Evolutionary conservation across 2,113 vertebrate species (phyloP), one percentile per base, ranked within the genome.

Genomic region (Delphinapterus leucas): DNA sequence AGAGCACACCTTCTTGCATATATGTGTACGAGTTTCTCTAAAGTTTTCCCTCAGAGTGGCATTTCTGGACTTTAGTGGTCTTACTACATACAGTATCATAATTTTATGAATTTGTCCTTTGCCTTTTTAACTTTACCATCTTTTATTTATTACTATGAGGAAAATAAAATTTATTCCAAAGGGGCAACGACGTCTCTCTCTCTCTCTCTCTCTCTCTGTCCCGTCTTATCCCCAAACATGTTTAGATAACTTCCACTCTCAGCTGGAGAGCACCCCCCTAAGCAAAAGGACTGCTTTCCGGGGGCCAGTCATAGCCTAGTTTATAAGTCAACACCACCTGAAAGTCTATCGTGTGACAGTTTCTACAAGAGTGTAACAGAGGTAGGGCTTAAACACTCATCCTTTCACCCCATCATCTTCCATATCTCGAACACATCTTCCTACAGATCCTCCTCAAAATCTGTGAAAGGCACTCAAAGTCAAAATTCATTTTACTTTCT

Each of bases 131-230:
- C 20, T 80, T 86, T 83, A n/a, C 20, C 31, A 58, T 15, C 26
- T 91, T 93, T 83, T 28, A 85, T 31, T 47, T 83, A 86, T 36
- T 44, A 23, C 33, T 33, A 38, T 26, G 5, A 36, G 26, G n/a
- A 73, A 88, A 79, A 63, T 33, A 93, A 93, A 79, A 80, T 81
- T 80, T 83, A 82, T 77, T 86, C n/a, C 61, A 81, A 61, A 74
- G 61, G 13, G 67, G 7, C 12, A 25, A 76, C 63, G 25, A 36
- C 4, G 8, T 65, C 9, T 92, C 9, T 92, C 76, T 55, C 11
- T 80, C 44, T 47, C 44, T n/a, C n/a, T 44, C 8, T 44, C 41
- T 44, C 53, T 36, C 6, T 76, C 73, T 53, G 82, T 80, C 38
- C 53, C 28, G 68, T 84, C 23, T 83, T 77, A 31, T 92, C 11